phyloP scores from a whole-genome alignment of 2,797 vertebrate genomes.

The Hippopotamyrus pictus region DNA sequence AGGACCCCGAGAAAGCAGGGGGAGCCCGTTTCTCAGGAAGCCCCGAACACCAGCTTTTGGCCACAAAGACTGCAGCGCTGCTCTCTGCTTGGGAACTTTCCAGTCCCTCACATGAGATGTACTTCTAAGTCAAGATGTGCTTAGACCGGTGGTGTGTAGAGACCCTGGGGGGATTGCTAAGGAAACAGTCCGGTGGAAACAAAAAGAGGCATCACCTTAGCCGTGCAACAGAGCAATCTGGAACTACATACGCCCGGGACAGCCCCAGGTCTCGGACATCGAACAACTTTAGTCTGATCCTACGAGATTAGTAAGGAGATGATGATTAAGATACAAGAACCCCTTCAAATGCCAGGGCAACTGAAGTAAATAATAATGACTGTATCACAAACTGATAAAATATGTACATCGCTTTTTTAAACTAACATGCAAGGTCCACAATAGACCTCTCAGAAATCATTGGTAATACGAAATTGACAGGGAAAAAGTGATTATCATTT shows the following conservation, averaged over 20 bases:
- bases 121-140: not conserved
- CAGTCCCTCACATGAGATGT: not conserved
- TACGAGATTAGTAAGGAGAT: not conserved
- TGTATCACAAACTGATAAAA: not conserved
- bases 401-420: not conserved
- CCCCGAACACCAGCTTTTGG: constrained; percentile 2
- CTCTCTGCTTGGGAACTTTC: not conserved
- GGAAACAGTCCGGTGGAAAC: not conserved
- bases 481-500: not conserved
- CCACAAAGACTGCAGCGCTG: not conserved
- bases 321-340: not conserved
- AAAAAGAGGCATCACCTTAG: not conserved
- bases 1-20: not conserved
- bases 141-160: not conserved
- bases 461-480: not conserved
- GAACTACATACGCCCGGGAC: not conserved
- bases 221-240: not conserved
- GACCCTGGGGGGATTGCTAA: not conserved
- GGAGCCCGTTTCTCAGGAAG: not conserved
- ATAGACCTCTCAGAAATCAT: not conserved
- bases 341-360: not conserved
- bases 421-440: not conserved
- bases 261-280: not conserved
- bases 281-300: not conserved
- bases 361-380: not conserved